Base-by-base conservation (phyloP, 2,113 vertebrate species). In the Hippocampus zosterae region DNA sequence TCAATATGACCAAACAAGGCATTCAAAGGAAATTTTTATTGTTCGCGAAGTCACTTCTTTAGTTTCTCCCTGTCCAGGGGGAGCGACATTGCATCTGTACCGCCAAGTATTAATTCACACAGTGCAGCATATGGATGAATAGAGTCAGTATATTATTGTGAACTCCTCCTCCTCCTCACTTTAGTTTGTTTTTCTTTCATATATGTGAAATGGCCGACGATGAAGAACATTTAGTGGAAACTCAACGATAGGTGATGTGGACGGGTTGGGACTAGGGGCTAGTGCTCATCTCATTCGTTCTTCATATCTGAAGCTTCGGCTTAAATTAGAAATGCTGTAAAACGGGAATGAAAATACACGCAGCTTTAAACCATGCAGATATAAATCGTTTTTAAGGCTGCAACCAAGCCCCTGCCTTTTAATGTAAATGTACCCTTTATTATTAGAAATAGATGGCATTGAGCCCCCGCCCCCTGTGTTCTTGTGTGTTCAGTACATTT, bases 1-100 rank as follows among this genome's bases (percentile, higher is more conserved):
- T 70, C 83, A 76, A 76, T 81, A 88, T 82, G 75, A 86, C 76
- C 33, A 63, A 85, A 80, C 70, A 40, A 79, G 73, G 79, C 78
- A 7, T 44, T 42, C 40, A 63, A 25, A 65, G 41, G 13, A 15
- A 27, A 42, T 61, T 76, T 80, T 71, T 84, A 72, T 33, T 72
- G 73, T 65, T 65, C 12, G 76, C 70, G 72, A 42, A 41, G 66
- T 83, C 68, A 74, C 50, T 37, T 82, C 40, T 75, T 71, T 19
- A 55, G 68, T 65, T 27, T 72, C 46, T 23, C 6, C 25, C 40
- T 70, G 78, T 69, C 72, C 57, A 33, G 15, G 15, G 53, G 29
- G 50, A 70, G 48, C 78, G 8, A 15, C 10, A 60, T 64, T 68
- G 21, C 41, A 46, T 71, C 27, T 16, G 56, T 74, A 75, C 72